Base-by-base conservation (phyloP, 2,797 vertebrate species). In the Platalea minor region DNA sequence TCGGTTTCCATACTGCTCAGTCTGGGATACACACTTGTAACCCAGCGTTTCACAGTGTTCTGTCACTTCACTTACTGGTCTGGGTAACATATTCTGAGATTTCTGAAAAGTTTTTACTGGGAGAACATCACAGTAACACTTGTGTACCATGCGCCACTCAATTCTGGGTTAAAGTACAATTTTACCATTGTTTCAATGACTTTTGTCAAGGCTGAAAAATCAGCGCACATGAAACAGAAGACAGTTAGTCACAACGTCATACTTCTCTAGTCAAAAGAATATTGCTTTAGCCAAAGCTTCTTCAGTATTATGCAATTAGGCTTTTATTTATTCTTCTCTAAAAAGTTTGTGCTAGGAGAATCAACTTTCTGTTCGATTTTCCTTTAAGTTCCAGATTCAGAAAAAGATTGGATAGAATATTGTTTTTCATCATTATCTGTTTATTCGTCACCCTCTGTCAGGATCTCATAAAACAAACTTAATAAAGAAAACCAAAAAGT, bases 401-500 rank as follows among this genome's bases (percentile, higher is more conserved):
- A 92, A 45, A 14, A 51, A 59, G 37, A 73, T 4, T 54, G 35
- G 41, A 63, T 10, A 74, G 50, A 81, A 28, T 20, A 64, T 0
- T 46, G 13, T 39, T 75, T 41, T 48, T 65, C 31, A 65, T 26
- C 8, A 7, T 43, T 57, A 26, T 2, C 26, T 72, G 4, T 84
- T 85, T 72, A 75, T 43, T 76, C 68, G 65, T 65, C 59, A 85
- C 14, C 11, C 69, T 89, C 77, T 54, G 13, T 7, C n/a, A 89
- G 33, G 31, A 80, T 43, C 51, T 68, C 56, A 60, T 39, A 65
- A 89, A 96, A 46, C 26, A 84, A 60, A 78, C 56, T 80, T 45
- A 87, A 91, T 86, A 91, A 24, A 86, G 67, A 91, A 83, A 93
- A 80, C 43, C 69, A 35, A 57, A 76, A 82, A 35, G 51, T 88